Evolutionary conservation across 2,113 vertebrate species (phyloP).

Genomic region (human): GRCh38 chr5:31998501-31999000

Average conservation of each 20-base stretch:
- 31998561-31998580: accelerated
- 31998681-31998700: too few species aligned
- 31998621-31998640: too few species aligned
- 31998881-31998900: not conserved
- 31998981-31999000: not conserved
- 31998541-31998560: not conserved
- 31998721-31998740: too few species aligned
- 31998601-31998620: too few species aligned
- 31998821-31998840: too few species aligned
- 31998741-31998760: too few species aligned
- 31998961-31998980: not conserved
- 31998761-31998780: too few species aligned
- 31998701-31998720: too few species aligned
- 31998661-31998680: too few species aligned
- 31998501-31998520: not conserved
- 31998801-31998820: too few species aligned
- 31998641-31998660: too few species aligned
- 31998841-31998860: not conserved
- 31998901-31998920: not conserved
- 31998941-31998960: not conserved
- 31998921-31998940: not conserved
- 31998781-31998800: too few species aligned
- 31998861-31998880: not conserved
- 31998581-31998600: accelerated
- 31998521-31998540: not conserved